Evolutionary conservation across 2,797 vertebrate species (phyloP).

Genomic region (Chloroceryle amazona): DNA sequence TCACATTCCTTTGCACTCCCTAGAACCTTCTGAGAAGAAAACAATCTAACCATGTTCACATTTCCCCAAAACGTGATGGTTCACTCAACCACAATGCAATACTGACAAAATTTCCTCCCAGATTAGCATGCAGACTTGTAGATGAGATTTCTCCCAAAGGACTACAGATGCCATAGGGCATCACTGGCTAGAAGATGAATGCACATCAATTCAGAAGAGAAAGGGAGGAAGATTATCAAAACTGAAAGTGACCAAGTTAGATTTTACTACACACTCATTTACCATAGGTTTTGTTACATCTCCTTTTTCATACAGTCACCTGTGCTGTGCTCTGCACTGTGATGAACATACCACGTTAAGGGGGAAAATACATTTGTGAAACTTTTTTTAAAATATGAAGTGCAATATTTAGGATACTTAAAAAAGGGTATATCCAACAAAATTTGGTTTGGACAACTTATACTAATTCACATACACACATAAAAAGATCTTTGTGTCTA

Average conservation of each 20-base stretch:
- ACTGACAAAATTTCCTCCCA: neutral
- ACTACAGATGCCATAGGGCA: neutral
- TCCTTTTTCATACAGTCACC: neutral
- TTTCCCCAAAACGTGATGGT: neutral
- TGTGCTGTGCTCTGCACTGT: neutral
- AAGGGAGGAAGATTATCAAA: neutral
- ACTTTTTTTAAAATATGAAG: neutral
- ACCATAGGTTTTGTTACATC: neutral
- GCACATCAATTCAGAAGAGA: neutral
- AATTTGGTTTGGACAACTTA: neutral
- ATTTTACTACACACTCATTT: neutral
- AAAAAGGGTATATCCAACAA: neutral
- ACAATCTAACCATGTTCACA: neutral
- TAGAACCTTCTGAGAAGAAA: neutral
- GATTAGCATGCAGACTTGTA: fast-evolving
- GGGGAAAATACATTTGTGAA: neutral
- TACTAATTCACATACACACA: neutral
- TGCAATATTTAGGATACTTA: neutral
- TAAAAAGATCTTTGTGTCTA: neutral
- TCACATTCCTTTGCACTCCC: neutral
- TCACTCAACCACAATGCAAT: neutral
- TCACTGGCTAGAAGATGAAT: neutral
- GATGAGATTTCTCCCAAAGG: neutral
- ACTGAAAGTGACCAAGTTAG: neutral
- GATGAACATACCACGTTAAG: neutral